These are phyloP conservation scores for Danaus chrysippus DNA, from an alignment of 2,888 invertebrate species.

Conservation along the genomic window DNA sequence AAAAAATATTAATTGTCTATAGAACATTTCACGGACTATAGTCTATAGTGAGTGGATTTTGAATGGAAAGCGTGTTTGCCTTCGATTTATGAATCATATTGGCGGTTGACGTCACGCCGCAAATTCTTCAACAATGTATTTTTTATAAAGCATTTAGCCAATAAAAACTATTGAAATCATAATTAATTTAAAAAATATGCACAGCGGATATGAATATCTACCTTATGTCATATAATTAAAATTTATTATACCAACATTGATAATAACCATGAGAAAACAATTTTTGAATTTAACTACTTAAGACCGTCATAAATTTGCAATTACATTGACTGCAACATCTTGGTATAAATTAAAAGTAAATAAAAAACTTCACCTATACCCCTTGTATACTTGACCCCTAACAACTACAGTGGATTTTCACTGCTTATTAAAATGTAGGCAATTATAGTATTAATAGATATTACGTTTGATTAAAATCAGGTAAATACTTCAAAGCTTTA, in stretches of 20 bases:
- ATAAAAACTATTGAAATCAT: too few species aligned
- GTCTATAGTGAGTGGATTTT: constrained; percentile 44
- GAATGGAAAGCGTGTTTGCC: constrained; percentile 40
- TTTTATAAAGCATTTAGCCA: too few species aligned
- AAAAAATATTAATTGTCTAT: neutral
- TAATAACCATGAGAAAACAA: too few species aligned
- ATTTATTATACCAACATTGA: too few species aligned
- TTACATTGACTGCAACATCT: constrained; percentile 36
- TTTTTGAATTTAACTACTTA: too few species aligned
- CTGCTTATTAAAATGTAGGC: too few species aligned
- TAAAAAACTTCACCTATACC: constrained; percentile 29
- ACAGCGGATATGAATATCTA: too few species aligned
- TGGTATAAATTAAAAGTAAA: constrained; percentile 57
- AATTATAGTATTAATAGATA: too few species aligned
- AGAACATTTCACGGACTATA: constrained; percentile 14
- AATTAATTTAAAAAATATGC: too few species aligned
- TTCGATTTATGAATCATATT: constrained; percentile 27
- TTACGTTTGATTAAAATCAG: too few species aligned
- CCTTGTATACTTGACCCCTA: constrained; percentile 5
- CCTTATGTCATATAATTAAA: too few species aligned
- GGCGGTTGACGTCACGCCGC: constrained; percentile 18
- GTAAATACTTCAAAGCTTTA: too few species aligned
- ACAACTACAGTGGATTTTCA: neutral
- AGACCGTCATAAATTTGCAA: constrained; percentile 3
- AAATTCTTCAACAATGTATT: neutral